A percentile compares a stretch with the other conserved stretches of the same genome.
These are phyloP conservation scores for Rhipidura dahli DNA, from an alignment of 2,113 vertebrate species.

Conservation along the genomic window DNA sequence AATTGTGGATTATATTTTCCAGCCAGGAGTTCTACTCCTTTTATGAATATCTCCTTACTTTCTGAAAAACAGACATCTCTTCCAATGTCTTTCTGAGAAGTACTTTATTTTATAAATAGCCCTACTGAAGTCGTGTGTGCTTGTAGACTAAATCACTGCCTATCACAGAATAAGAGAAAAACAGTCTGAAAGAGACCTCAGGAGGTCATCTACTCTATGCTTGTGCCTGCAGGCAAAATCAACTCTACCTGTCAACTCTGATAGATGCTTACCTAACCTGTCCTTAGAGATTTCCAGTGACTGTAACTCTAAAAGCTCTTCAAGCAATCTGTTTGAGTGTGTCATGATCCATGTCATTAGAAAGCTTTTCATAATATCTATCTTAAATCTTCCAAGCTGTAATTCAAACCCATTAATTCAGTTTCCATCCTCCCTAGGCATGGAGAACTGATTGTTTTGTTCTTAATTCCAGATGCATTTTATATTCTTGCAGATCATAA, in stretches of 20 bases:
- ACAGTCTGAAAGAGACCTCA: not conserved
- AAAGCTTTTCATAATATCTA: slow-evolving; percentile 4
- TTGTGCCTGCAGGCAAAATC: not conserved
- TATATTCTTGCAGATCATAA: not conserved
- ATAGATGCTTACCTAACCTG: not conserved
- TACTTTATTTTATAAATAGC: not conserved
- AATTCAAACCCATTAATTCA: not conserved
- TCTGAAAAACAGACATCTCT: not conserved
- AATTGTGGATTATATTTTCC: not conserved
- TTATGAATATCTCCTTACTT: not conserved
- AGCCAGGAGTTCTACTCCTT: not conserved
- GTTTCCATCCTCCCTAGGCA: not conserved
- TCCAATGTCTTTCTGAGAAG: not conserved
- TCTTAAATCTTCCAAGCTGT: not conserved
- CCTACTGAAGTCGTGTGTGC: not conserved
- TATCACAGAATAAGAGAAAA: not conserved
- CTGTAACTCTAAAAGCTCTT: not conserved
- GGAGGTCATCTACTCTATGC: not conserved
- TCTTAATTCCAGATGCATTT: not conserved
- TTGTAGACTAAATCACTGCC: not conserved
- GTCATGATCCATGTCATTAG: not conserved
- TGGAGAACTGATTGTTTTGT: not conserved
- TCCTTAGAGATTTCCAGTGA: not conserved
- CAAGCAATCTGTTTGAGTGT: not conserved
- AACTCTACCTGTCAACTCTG: not conserved